These are phyloP conservation scores for Eupsittula cactorum DNA, from an alignment of 2,113 vertebrate species.

Conservation along the genomic window DNA sequence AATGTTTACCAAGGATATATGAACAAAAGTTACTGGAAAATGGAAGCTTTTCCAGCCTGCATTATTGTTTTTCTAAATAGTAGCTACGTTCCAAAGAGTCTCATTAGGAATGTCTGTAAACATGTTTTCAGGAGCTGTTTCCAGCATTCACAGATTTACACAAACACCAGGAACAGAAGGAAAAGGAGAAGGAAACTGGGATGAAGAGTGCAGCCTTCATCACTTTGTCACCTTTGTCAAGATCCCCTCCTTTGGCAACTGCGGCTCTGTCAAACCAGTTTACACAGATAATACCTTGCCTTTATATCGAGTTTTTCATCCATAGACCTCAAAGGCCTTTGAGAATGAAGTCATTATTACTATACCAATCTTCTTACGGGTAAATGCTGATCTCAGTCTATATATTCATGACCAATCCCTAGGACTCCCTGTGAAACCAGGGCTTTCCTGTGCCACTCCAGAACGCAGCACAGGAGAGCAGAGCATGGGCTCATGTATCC, in stretches of 20 bases:
- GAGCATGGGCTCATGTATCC: neutral
- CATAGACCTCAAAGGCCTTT: neutral
- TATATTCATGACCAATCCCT: neutral
- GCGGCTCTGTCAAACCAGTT: neutral
- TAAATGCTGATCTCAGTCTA: neutral
- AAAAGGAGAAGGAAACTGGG: neutral
- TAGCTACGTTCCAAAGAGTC: conserved; percentile 15
- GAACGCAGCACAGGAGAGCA: neutral
- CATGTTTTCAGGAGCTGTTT: neutral
- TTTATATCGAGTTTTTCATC: neutral
- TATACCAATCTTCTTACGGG: neutral
- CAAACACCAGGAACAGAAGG: neutral
- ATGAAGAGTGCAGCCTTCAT: neutral
- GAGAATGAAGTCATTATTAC: neutral
- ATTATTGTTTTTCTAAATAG: neutral
- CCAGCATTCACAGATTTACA: neutral
- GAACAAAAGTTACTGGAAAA: neutral
- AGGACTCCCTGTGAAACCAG: neutral
- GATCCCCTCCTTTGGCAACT: neutral
- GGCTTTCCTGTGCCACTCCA: neutral
- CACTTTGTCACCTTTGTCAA: neutral
- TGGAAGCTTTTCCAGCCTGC: neutral
- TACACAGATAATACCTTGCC: neutral
- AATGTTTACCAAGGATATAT: neutral
- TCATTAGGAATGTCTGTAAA: conserved; percentile 5